Evolutionary conservation across 2,113 vertebrate species (phyloP), one percentile per base, ranked within the genome.

Genomic region (Spea multiplicata): DNA sequence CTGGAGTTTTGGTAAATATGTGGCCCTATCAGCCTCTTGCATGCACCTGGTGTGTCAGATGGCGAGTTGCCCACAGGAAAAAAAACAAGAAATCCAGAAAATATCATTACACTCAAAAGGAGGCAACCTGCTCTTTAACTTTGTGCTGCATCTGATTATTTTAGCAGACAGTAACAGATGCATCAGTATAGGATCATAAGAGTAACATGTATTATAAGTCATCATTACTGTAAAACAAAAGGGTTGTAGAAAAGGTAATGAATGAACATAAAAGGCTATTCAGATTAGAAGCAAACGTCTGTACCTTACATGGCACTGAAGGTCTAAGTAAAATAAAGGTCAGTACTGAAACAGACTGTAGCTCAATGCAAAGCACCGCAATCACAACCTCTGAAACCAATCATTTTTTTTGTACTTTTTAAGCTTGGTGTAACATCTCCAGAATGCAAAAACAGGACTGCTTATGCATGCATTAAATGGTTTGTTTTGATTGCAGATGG

Each of bases 401-500:
- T 77, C 75, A 62, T 70, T 77, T 75, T 77, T 69, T 70, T 77
- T 77, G 50, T 67, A 70, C 66, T 71, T 71, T 71, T 17, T 53
- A 44, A 76, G 49, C 53, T 69, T 44, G 59, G 66, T 48, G 55
- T 77, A 59, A 77, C 62, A 47, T 77, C 66, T 62, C 45, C 55
- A 44, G 66, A 70, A 77, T 77, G 46, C 75, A 77, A 71, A 70
- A 62, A 8, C 64, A 75, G 9, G 17, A 12, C 3, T 16, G 17
- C n/a, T 12, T 59, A 12, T 59, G 17, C 8, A 64, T 17, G 16
- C 5, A 30, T 5, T 48, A 70, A 7, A 70, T 8, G 44, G 5
- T 48, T 50, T 70, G 57, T 49, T 77, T 30, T 70, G 53, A 57
- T 48, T 77, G 66, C 12, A 70, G 17, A 59, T 50, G 55, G 55